Conservation (phyloP, 2,888 invertebrate genomes). For the Onchidella celtica region DNA sequence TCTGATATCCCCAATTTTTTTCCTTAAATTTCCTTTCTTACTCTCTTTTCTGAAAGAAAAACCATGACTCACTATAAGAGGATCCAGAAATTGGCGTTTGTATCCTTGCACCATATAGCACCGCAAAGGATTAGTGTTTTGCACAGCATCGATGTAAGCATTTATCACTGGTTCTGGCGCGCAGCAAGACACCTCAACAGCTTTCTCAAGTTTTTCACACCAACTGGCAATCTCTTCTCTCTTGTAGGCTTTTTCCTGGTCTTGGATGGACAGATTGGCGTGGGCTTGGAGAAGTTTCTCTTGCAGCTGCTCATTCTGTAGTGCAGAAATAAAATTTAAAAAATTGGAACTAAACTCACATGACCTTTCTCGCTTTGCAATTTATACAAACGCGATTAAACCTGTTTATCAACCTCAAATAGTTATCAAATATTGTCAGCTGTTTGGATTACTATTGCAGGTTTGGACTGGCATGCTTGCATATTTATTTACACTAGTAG, state of each 20-base stretch:
- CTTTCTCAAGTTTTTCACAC: slow-evolving; percentile 49
- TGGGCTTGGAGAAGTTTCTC: slow-evolving; percentile 25
- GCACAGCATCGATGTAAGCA: slow-evolving; percentile 66
- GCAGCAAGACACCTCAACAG: slow-evolving; percentile 45
- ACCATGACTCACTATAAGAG: slow-evolving; percentile 39
- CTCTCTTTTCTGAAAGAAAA: no score
- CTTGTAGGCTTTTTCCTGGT: slow-evolving; percentile 64
- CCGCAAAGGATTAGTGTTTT: slow-evolving; percentile 55
- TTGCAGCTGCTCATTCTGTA: slow-evolving; percentile 34
- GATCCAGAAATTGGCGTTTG: slow-evolving; percentile 32
- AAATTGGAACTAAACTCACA: no score
- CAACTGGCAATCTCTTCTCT: slow-evolving; percentile 51
- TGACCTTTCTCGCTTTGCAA: no score
- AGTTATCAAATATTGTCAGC: no score
- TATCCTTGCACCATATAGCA: slow-evolving; percentile 65
- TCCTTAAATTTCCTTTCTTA: no score
- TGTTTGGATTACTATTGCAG: no score
- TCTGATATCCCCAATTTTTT: no score
- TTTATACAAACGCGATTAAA: not conserved
- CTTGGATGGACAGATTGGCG: slow-evolving; percentile 54
- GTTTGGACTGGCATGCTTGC: no score
- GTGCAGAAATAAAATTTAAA: no score
- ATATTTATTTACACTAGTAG: no score
- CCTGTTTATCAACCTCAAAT: not conserved
- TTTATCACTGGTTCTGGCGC: slow-evolving; percentile 50